Evolutionary conservation across 2,888 invertebrate genomes (phyloP).

Genomic region (Panopea generosa): DNA sequence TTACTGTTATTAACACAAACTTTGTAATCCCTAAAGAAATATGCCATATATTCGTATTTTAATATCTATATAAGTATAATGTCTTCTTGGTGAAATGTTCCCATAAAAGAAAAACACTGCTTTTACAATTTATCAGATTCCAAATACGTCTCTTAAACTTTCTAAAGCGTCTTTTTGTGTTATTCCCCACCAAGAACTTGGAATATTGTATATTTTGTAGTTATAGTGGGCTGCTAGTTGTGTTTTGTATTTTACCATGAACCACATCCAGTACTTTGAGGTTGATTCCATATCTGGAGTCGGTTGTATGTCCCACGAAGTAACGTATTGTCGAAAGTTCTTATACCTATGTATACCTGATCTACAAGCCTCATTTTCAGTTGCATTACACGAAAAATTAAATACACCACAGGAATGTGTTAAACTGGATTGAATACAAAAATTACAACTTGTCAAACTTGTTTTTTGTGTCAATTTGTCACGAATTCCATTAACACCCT

Average conservation of each 20-base stretch:
- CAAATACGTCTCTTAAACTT: neutral
- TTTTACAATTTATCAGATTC: no score
- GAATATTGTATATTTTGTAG: neutral
- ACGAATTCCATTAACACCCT: neutral
- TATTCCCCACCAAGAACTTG: conserved; percentile 29
- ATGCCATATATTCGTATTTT: no score
- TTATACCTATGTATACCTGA: neutral
- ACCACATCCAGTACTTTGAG: conserved; percentile 7
- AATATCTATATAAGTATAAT: no score
- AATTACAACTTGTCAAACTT: neutral
- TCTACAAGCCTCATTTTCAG: no score
- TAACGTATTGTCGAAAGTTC: neutral
- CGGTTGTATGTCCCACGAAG: conserved; percentile 1
- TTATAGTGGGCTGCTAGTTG: neutral
- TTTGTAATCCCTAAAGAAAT: no score
- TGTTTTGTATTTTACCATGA: conserved; percentile 1
- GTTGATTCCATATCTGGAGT: conserved; percentile 1
- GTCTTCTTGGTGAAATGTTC: no score
- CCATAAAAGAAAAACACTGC: no score
- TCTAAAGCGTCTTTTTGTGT: conserved; percentile 31
- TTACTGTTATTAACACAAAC: no score
- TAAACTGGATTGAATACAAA: neutral
- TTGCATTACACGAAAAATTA: neutral
- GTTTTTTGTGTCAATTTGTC: neutral
- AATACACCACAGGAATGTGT: neutral